Conservation (phyloP, 2,113 vertebrate species). For the Sakesphorus luctuosus region DNA sequence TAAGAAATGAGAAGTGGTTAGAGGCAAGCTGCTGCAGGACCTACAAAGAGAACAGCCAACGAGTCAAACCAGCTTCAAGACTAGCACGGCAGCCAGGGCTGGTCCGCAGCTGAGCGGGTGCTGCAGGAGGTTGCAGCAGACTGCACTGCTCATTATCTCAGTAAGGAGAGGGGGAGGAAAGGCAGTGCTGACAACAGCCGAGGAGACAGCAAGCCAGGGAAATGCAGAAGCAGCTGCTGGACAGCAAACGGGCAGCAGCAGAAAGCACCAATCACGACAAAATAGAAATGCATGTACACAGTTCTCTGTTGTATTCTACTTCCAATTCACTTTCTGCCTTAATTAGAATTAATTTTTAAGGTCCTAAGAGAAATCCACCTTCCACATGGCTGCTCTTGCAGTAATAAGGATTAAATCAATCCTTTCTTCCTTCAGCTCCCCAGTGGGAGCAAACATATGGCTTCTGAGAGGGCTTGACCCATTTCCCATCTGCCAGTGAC, state of each 20-base stretch:
- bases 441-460: conserved; percentile 32
- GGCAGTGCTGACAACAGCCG: neutral
- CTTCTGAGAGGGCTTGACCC: conserved; percentile 38
- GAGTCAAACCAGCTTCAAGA: neutral
- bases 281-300: neutral
- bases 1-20: neutral
- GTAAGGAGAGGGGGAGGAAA: neutral
- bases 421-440: conserved; percentile 32
- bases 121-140: neutral
- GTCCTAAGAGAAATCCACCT: conserved; percentile 31
- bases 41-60: neutral
- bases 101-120: neutral
- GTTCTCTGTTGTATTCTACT: neutral
- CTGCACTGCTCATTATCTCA: neutral
- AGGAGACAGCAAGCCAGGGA: neutral
- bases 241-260: neutral
- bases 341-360: conserved; percentile 39
- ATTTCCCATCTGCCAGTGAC: conserved; percentile 51
- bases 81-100: neutral
- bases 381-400: neutral
- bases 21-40: conserved; percentile 21
- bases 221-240: neutral
- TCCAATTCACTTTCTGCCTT: conserved; percentile 9
- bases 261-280: neutral
- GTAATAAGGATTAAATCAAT: conserved; percentile 52